Evolutionary conservation across 2,888 invertebrate genomes (phyloP).

Genomic region (Eupithecia abbreviata): DNA sequence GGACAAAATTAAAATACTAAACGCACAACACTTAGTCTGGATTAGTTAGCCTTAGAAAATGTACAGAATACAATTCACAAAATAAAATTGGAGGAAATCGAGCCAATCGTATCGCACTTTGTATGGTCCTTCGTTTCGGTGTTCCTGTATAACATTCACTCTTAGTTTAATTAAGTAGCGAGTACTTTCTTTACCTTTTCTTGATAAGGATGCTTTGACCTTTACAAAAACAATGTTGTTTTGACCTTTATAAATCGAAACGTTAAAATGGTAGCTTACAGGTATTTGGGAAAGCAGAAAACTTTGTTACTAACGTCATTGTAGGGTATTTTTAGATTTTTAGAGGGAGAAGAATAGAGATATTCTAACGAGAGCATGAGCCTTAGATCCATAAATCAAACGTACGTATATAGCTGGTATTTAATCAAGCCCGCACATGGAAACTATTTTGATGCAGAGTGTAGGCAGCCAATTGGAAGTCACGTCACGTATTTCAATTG

Average conservation of each 20-base stretch:
- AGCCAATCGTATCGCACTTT: not conserved
- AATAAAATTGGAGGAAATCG: not conserved
- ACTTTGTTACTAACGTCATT: not conserved
- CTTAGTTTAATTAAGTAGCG: constrained; percentile 8
- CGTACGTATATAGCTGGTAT: constrained; percentile 48
- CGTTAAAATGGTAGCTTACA: not conserved
- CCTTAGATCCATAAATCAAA: constrained; percentile 44
- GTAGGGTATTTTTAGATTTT: not conserved
- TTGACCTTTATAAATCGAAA: constrained; percentile 9
- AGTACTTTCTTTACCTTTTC: not conserved
- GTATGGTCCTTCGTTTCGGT: not conserved
- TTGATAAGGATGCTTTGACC: constrained; percentile 1
- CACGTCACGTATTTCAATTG: constrained; percentile 77
- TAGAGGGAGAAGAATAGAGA: constrained; percentile 15
- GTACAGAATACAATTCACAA: not conserved
- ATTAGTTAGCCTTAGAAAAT: not conserved
- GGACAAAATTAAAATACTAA: not conserved
- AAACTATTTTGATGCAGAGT: constrained; percentile 51
- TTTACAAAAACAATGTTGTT: constrained; percentile 2
- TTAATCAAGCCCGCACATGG: constrained; percentile 57
- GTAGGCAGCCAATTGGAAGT: constrained; percentile 55
- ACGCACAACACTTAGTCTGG: not conserved
- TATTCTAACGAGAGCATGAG: constrained; percentile 39
- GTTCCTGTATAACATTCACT: not conserved
- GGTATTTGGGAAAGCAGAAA: not conserved